A percentile compares a stretch with the other conserved stretches of the same genome.
Evolutionary conservation across 2,797 vertebrate species (phyloP).

Genomic region (Eulemur coronatus): DNA sequence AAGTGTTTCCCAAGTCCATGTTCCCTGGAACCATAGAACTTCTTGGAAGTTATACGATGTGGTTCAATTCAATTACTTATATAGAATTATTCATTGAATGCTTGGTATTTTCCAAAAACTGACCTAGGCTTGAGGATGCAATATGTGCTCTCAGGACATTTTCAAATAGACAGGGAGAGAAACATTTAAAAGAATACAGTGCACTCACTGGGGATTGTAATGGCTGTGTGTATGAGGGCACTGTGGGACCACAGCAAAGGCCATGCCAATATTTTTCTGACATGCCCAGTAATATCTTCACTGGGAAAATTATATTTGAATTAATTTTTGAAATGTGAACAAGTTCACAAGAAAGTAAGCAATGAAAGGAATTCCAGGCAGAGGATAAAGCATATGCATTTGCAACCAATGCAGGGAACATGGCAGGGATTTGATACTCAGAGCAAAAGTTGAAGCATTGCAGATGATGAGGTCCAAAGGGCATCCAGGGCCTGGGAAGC

Average conservation of each 20-base stretch:
- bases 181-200: neutral
- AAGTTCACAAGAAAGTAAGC: neutral
- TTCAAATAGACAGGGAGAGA: neutral
- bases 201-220: neutral
- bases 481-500: neutral
- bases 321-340: constrained; percentile 21
- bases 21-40: neutral
- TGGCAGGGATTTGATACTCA: neutral
- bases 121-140: neutral
- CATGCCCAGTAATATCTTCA: neutral
- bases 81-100: neutral
- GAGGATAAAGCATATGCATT: neutral
- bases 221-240: neutral
- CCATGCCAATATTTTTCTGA: neutral
- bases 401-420: neutral
- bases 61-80: neutral
- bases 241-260: neutral
- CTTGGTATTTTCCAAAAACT: neutral
- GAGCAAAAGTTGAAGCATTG: neutral
- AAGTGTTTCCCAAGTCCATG: neutral
- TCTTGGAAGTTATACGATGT: neutral
- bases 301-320: neutral
- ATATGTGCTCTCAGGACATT: neutral
- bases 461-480: neutral
- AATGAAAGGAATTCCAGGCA: neutral